Conservation (phyloP, 2,888 invertebrate species). For the Teinopalpus imperialis region DNA sequence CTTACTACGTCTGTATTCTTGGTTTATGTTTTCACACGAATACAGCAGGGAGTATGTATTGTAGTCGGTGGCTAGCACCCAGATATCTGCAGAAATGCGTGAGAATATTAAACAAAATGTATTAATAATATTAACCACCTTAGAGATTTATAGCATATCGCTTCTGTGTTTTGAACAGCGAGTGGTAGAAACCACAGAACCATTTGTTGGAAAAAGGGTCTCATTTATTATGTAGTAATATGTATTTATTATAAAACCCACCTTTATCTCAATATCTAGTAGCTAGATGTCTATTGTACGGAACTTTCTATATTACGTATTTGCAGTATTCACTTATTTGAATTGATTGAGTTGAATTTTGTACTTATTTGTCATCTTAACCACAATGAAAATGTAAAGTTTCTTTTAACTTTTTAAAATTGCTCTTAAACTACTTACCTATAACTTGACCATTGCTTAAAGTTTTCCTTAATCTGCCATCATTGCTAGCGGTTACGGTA, state of each 20-base stretch:
- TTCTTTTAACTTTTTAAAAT: no score
- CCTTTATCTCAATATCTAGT: no score
- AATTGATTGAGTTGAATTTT: no score
- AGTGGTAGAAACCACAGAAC: no score
- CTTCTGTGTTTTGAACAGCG: no score
- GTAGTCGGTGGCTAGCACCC: slow-evolving; percentile 66
- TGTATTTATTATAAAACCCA: no score
- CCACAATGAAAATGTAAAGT: background rate
- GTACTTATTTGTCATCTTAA: background rate
- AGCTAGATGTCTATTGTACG: no score
- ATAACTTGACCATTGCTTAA: slow-evolving; percentile 35
- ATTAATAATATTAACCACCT: background rate
- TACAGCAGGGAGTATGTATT: slow-evolving; percentile 59
- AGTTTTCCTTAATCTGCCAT: slow-evolving; percentile 51
- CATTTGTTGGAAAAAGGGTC: no score
- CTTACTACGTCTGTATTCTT: slow-evolving; percentile 56
- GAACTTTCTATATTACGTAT: no score
- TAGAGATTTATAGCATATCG: no score
- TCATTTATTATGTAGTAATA: no score
- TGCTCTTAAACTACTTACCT: slow-evolving; percentile 33
- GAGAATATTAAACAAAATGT: slow-evolving; percentile 1
- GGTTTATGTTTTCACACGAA: slow-evolving; percentile 53
- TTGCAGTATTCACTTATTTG: no score
- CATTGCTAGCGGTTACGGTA: slow-evolving; percentile 38
- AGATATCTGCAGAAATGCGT: slow-evolving; percentile 47